Evolutionary conservation across 2,888 invertebrate species (phyloP).

Genomic region (Ornithoptera priamus): DNA sequence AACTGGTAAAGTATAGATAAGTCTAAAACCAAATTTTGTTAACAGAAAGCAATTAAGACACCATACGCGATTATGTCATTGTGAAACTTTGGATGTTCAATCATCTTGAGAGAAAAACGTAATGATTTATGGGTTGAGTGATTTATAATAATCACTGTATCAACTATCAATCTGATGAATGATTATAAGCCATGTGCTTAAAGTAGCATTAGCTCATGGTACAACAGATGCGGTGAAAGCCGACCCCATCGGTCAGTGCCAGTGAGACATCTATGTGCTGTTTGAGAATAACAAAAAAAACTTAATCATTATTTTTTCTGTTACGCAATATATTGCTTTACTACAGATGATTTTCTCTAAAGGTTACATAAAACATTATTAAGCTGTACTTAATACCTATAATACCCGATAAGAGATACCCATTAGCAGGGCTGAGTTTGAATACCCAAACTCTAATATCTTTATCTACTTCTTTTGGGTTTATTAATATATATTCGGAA

Average conservation of each 20-base stretch:
- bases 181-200: neutral
- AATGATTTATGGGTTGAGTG: neutral
- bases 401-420: no score
- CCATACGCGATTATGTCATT: no score
- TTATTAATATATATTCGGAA: no score
- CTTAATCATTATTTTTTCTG: neutral
- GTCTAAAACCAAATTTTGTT: no score
- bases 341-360: neutral
- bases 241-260: neutral
- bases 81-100: no score
- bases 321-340: neutral
- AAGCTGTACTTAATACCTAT: no score
- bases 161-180: neutral
- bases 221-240: neutral
- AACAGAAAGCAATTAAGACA: no score
- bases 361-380: no score
- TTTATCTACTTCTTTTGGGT: no score
- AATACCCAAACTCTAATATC: no score
- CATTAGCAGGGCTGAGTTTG: no score
- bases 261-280: neutral
- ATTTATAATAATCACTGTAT: neutral
- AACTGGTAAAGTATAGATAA: no score
- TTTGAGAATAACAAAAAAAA: neutral
- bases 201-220: neutral
- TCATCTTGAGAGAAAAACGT: neutral